Percentiles rank a stretch among this genome's conserved stretches.
Conservation (phyloP, 2,888 invertebrate species). For the Stenodera caucasica region DNA sequence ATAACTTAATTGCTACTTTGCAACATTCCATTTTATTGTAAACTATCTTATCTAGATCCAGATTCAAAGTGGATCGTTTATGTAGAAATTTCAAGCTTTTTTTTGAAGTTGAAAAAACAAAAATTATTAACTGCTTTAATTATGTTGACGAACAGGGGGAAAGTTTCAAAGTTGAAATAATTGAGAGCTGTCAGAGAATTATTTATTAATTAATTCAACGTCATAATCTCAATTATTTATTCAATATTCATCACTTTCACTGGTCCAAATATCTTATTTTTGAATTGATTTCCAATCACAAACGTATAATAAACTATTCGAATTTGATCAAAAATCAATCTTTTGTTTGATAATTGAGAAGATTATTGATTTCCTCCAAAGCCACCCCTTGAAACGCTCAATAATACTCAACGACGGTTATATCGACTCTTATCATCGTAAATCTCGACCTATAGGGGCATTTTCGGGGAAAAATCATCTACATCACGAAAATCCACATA, state of each 20-base stretch:
- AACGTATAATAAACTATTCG: too few species aligned
- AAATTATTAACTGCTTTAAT: neutral
- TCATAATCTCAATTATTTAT: neutral
- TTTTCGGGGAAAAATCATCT: neutral
- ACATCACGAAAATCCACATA: neutral
- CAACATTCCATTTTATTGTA: neutral
- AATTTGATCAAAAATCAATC: neutral
- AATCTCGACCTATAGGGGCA: neutral
- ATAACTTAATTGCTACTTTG: conserved; percentile 13
- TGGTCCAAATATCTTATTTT: neutral
- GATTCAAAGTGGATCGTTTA: too few species aligned
- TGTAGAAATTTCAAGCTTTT: too few species aligned
- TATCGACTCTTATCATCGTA: neutral
- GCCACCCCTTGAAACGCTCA: neutral
- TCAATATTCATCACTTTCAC: neutral
- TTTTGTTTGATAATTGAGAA: neutral
- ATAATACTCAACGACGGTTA: neutral
- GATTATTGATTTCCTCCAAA: neutral
- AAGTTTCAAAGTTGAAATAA: neutral
- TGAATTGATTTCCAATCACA: neutral
- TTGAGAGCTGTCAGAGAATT: neutral
- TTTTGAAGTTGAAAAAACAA: too few species aligned
- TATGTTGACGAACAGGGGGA: neutral
- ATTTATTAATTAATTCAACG: neutral
- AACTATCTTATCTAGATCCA: neutral